Conservation (phyloP, 2,113 vertebrate species). For the Gallinago paraguaiae region DNA sequence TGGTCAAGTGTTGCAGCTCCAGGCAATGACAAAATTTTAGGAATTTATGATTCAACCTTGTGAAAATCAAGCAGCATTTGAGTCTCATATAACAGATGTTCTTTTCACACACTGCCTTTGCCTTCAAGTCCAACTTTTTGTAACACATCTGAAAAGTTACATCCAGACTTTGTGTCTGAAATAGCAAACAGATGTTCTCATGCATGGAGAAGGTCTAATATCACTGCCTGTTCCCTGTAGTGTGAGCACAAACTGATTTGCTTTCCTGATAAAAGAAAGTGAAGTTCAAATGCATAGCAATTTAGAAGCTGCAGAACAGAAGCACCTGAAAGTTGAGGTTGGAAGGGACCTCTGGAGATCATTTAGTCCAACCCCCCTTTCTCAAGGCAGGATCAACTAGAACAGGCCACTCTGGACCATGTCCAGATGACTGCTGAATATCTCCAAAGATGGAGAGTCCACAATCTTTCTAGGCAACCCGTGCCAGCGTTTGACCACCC, state of each 20-base stretch:
- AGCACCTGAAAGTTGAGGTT: neutral
- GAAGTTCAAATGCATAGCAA: neutral
- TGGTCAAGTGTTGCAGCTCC: neutral
- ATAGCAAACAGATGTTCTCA: neutral
- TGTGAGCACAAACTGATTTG: neutral
- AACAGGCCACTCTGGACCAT: neutral
- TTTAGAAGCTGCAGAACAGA: neutral
- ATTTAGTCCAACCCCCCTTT: neutral
- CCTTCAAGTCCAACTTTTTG: neutral
- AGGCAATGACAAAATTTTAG: neutral
- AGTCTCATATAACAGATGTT: neutral
- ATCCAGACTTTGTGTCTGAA: neutral
- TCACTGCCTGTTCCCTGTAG: neutral
- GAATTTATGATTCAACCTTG: neutral
- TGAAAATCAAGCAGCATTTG: neutral
- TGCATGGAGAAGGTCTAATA: neutral
- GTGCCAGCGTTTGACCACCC: neutral
- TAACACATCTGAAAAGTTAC: slow-evolving; percentile 23
- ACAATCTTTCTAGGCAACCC: neutral
- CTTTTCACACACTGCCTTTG: neutral
- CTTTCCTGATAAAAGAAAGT: neutral
- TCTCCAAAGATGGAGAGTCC: neutral
- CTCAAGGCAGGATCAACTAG: neutral
- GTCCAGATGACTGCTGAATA: neutral
- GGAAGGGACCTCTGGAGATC: neutral